Base-by-base conservation (phyloP, 23 tunicate genomes). In the Botrylloides violaceus region DNA sequence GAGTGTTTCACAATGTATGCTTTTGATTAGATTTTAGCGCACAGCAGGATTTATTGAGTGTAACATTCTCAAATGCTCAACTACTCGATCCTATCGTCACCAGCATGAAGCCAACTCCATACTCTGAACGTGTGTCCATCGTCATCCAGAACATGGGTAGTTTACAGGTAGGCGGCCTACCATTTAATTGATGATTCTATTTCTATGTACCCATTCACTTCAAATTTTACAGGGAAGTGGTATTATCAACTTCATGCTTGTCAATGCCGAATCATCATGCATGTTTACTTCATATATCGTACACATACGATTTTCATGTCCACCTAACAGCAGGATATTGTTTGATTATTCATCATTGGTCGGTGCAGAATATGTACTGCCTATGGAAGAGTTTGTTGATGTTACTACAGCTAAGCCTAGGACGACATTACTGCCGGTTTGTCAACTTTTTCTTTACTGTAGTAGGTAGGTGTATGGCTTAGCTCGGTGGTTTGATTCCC, bases 281-380 rank as follows among this genome's bases (percentile, higher is more conserved):
- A 59, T 34, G 2, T 2, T 76, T 32, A 76, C 71, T 15, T 61
- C 80, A 3, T 31, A 76, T 57, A 62, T 29, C 33, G 49, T 76
- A 29, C 49, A 29, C 21, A 56, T 61, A 4, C 18, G 60, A 3
- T 38, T 38, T 19, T 9, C 80, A 3, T 76, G 80, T 39, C 80
- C 80, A 32, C 48, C 68, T 27, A 37, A 62, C 15, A 61, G 61
- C 32, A 28, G 39, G 20, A 20, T 76, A 0, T 28, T 37, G 35
- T 76, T 76, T 32, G 66, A 76, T 30, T 76, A 76, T 61, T 61
- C 71, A 0, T 76, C 80, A 0, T 62, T 76, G 26, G 71, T 76
- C n/a, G 36, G 29, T 4, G 9, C 27, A 20, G 48, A 73, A 35
- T 33, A 36, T 27, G 2, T 43, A 2, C 49, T 76, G 53, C 38